A percentile compares a stretch with the other conserved stretches of the same genome.
phyloP scores from a whole-genome alignment of 2,888 invertebrate species.

The Drosophila colorata region DNA sequence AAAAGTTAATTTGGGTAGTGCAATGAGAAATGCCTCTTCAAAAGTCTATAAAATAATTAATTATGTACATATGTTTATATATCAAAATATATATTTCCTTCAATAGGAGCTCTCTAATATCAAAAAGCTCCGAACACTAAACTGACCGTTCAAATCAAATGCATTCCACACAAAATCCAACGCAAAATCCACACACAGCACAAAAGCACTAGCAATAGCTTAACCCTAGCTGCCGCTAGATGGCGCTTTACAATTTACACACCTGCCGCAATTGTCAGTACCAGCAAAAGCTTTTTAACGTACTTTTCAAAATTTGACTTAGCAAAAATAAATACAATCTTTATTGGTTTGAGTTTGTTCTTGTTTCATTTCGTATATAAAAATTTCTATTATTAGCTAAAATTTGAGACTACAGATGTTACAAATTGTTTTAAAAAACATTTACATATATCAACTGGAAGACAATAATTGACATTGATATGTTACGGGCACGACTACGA shows the following conservation, averaged over 20 bases:
- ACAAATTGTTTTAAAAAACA: conserved; percentile 20
- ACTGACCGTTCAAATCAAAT: neutral
- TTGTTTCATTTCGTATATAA: conserved; percentile 26
- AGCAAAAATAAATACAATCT: conserved; percentile 15
- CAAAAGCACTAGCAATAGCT: neutral
- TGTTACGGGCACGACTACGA: conserved; percentile 34
- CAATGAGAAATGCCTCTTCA: no score
- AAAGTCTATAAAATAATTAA: no score
- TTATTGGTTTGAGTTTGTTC: conserved; percentile 4
- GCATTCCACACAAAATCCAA: conserved; percentile 2
- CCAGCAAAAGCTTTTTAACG: conserved; percentile 2
- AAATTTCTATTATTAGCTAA: conserved; percentile 39
- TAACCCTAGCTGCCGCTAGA: neutral
- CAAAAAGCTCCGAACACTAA: neutral
- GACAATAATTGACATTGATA: conserved; percentile 59
- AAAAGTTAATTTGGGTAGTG: no score
- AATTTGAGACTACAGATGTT: conserved; percentile 50
- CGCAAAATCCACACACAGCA: conserved; percentile 4
- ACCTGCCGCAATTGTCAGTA: neutral
- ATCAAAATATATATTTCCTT: neutral
- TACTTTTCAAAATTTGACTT: neutral
- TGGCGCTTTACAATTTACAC: conserved; percentile 1
- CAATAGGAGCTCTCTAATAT: neutral
- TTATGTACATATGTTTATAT: no score
- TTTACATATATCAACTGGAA: conserved; percentile 50